phyloP scores from a whole-genome alignment of 2,797 vertebrate genomes.

The Scolopax bukidnonensis region DNA sequence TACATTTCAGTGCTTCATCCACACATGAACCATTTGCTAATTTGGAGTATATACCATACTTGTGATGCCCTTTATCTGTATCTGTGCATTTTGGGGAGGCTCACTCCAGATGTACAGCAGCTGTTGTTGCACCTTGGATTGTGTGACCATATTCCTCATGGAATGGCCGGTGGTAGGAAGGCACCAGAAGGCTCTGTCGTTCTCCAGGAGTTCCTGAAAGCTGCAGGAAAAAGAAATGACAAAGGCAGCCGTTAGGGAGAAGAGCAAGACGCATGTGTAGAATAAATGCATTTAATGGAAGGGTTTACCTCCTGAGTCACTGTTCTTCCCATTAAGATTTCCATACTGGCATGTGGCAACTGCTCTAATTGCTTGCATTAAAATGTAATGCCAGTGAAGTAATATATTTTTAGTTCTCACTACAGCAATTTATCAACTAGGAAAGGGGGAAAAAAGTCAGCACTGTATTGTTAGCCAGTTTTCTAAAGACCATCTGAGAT shows the following conservation, averaged over 20 bases:
- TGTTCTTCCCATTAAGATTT: background rate
- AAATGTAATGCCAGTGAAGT: background rate
- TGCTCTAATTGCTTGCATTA: conserved; percentile 9
- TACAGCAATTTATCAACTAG: background rate
- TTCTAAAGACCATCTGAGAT: background rate
- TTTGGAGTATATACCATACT: background rate
- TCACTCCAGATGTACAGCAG: background rate
- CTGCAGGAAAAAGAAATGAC: background rate
- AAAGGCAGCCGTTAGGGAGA: conserved; percentile 3
- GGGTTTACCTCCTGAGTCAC: conserved; percentile 1
- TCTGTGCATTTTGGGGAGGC: background rate
- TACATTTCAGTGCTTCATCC: background rate
- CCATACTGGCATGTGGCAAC: background rate
- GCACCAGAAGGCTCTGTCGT: background rate
- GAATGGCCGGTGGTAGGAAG: fast-evolving
- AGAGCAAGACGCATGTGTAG: conserved; percentile 1
- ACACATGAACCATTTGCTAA: background rate
- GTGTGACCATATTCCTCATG: background rate
- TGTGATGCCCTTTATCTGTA: background rate
- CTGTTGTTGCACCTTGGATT: background rate
- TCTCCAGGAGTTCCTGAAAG: background rate
- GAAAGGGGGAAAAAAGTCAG: background rate
- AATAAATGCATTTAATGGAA: conserved; percentile 32
- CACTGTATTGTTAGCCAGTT: background rate
- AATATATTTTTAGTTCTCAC: background rate